Evolutionary conservation across 2,797 vertebrate species (phyloP).

Genomic region (Sitta carolinensis): DNA sequence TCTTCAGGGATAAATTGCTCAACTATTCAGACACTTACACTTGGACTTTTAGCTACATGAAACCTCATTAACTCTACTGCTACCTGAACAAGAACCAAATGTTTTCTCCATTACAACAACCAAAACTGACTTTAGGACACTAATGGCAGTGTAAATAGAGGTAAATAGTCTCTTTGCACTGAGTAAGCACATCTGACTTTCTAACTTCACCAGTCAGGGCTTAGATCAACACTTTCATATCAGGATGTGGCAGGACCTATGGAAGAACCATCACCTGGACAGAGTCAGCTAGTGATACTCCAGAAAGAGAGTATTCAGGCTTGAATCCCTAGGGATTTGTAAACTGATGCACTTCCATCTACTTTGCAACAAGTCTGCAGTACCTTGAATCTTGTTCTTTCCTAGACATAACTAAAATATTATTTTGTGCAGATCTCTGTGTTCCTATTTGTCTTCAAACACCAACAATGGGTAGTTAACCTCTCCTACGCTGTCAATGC

Average conservation of each 20-base stretch:
- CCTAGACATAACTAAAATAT: not conserved
- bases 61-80: not conserved
- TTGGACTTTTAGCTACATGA: not conserved
- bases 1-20: not conserved
- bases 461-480: not conserved
- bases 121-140: not conserved
- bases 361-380: not conserved
- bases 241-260: not conserved
- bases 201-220: not conserved
- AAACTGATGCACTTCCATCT: not conserved
- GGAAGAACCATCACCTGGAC: not conserved
- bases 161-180: not conserved
- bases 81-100: not conserved
- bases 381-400: not conserved
- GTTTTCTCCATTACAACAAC: not conserved
- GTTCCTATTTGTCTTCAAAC: not conserved
- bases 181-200: not conserved
- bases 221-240: not conserved
- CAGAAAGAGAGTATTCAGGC: not conserved
- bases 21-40: not conserved
- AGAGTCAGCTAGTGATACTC: not conserved
- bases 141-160: not conserved
- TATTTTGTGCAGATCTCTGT: not conserved
- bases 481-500: not conserved
- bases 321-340: not conserved